Evolutionary conservation across 2,888 invertebrate species (phyloP).

Genomic region (Thumatha senex): DNA sequence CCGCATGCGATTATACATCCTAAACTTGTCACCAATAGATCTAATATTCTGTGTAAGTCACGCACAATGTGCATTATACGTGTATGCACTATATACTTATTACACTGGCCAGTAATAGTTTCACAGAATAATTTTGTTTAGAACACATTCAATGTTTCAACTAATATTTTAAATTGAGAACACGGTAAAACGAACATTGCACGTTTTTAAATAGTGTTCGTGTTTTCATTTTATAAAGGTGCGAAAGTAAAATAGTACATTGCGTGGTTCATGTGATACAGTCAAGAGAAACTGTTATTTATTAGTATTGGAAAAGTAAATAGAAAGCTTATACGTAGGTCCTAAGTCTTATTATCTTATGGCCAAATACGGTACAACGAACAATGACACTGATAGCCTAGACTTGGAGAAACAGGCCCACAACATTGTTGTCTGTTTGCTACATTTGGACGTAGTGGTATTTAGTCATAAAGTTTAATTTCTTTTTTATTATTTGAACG

Average conservation of each 20-base stretch:
- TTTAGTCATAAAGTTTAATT: too few relatives aligned
- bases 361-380: slow-evolving; percentile 8
- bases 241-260: slow-evolving; percentile 17
- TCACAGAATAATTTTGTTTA: slow-evolving; percentile 72
- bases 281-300: slow-evolving; percentile 9
- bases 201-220: slow-evolving; percentile 15
- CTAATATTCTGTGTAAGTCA: slow-evolving; percentile 44
- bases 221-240: slow-evolving; percentile 9
- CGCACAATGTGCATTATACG: slow-evolving; percentile 37
- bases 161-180: slow-evolving; percentile 63
- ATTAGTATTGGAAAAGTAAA: slow-evolving; percentile 3
- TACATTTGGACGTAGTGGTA: not conserved
- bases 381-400: slow-evolving; percentile 7
- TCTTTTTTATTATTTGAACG: too few relatives aligned
- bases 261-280: slow-evolving; percentile 6
- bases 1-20: slow-evolving; percentile 56
- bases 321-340: slow-evolving; percentile 27
- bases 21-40: slow-evolving; percentile 51
- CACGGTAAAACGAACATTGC: slow-evolving; percentile 26
- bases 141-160: slow-evolving; percentile 61
- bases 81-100: slow-evolving; percentile 23
- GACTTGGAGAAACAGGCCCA: slow-evolving; percentile 7
- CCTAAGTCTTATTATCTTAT: slow-evolving; percentile 17
- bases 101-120: slow-evolving; percentile 47
- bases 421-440: slow-evolving; percentile 2